These are phyloP conservation scores for Drosophila watanabei DNA, from an alignment of 1,140 invertebrate genomes.

Conservation along the genomic window DNA sequence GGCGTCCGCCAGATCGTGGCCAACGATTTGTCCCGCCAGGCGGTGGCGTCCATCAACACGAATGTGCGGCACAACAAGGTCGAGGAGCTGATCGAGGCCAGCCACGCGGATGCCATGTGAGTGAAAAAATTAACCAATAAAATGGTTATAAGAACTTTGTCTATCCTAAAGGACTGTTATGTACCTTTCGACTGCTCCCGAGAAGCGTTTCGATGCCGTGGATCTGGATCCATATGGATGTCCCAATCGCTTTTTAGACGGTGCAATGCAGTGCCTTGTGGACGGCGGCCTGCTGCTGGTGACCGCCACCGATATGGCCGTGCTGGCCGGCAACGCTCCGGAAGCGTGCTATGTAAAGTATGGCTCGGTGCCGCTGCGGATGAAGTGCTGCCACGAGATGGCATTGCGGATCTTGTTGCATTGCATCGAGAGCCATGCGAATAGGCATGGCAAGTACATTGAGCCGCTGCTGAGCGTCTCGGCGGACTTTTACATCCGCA, in stretches of 20 bases:
- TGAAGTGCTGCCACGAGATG: slow-evolving; percentile 98
- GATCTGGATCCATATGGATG: slow-evolving; percentile 99
- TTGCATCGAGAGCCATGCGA: slow-evolving; percentile 96
- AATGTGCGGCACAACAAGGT: slow-evolving; percentile 94
- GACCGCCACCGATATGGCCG: slow-evolving; percentile 99
- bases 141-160: background rate
- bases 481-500: slow-evolving; percentile 98
- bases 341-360: slow-evolving; percentile 98
- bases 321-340: slow-evolving; percentile 97
- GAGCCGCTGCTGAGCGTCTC: slow-evolving; percentile 96
- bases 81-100: slow-evolving; percentile 90
- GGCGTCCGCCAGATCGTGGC: slow-evolving; percentile 94
- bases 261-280: slow-evolving; percentile 93
- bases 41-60: slow-evolving; percentile 93
- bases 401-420: slow-evolving; percentile 96
- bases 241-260: slow-evolving; percentile 96
- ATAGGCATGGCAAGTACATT: slow-evolving; percentile 96
- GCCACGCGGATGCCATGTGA: slow-evolving; percentile 94
- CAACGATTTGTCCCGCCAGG: slow-evolving; percentile 96
- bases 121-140: slow-evolving; percentile 42
- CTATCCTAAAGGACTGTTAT: slow-evolving; percentile 90
- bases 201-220: slow-evolving; percentile 94
- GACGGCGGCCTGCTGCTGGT: slow-evolving; percentile 95
- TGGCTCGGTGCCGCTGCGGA: slow-evolving; percentile 94
- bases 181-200: slow-evolving; percentile 90